A percentile compares a stretch with the other conserved stretches of the same genome.
These are phyloP conservation scores for Varanus salvator DNA, from an alignment of 2,113 vertebrate species.

Conservation along the genomic window DNA sequence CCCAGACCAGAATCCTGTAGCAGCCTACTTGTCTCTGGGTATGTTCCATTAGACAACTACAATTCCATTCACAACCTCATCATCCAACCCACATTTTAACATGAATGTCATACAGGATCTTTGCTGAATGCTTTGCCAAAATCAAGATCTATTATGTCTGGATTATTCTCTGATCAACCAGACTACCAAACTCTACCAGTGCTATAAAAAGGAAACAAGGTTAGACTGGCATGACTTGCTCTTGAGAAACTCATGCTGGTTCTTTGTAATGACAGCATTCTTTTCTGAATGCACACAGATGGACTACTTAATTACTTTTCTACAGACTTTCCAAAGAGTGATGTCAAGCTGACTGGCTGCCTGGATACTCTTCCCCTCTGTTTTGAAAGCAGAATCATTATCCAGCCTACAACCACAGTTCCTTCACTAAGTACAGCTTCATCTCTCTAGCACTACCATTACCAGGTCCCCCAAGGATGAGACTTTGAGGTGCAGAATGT, in stretches of 20 bases:
- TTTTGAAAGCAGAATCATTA: too few relatives aligned
- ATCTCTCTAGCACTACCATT: not conserved
- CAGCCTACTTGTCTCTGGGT: not conserved
- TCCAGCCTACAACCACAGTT: not conserved
- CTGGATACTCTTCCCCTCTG: too few relatives aligned
- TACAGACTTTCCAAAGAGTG: not conserved
- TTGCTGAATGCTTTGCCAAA: not conserved
- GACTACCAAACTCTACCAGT: too few relatives aligned
- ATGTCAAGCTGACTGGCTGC: too few relatives aligned
- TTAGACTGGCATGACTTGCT: not conserved
- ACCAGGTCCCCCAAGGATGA: conserved; percentile 37
- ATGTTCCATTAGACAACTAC: not conserved
- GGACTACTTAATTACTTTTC: not conserved
- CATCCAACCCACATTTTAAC: not conserved
- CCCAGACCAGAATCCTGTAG: not conserved
- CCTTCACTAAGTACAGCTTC: not conserved
- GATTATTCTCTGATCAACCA: too few relatives aligned
- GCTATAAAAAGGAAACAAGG: not conserved
- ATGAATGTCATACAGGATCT: not conserved
- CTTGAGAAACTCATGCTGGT: not conserved
- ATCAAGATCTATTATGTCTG: not conserved
- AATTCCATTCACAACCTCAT: not conserved
- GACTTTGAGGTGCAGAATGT: not conserved
- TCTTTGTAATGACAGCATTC: not conserved
- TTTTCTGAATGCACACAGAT: not conserved